Base-by-base conservation (phyloP, 2,888 invertebrate species). In the Synergus gifuensis region DNA sequence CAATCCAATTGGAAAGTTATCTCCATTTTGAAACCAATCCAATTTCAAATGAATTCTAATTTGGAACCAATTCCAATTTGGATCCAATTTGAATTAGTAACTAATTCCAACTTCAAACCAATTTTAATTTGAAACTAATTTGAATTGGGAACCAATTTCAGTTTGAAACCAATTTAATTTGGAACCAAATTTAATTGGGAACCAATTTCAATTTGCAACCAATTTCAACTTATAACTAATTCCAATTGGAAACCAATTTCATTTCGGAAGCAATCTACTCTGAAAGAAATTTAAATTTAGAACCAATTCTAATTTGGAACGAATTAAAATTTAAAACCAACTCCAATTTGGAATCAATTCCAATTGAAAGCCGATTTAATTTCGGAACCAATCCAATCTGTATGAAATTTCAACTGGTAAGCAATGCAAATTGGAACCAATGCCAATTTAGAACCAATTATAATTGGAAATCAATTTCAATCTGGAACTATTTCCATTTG, bases 241-340 rank as follows among this genome's bases (percentile, higher is more conserved):
- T 2, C 49, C 7, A n/a, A n/a, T 54, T n/a, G 8, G 7, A 8
- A 54, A 54, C 16, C 7, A 1, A n/a, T 54, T 7, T 7, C 0
- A 36, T 36, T 36, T 36, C 5, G 36, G 36, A 36, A 36, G 5
- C 5, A 36, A 5, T 54, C 49, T 7, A n/a, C 2, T 16, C 14
- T 0, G 7, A 1, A 16, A 16, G 0, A 16, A 5, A 5, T 49
- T 0, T 16, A 0, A 49, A 16, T 5, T 49, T 14, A 5, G 1
- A 5, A 49, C 5, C 7, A 49, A 16, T 49, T 5, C 49, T 14
- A 49, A 49, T 49, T 49, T 1, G 5, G 7, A 49, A 49, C 1
- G 3, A 4, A 16, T 49, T 12, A 4, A 4, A 49, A 4, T 49
- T 4, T 5, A 5, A 0, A 16, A 49, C 4, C 0, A 16, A 49